Evolutionary conservation across 2,797 vertebrate genomes (phyloP).

Genomic region (Phrynocephalus forsythii): DNA sequence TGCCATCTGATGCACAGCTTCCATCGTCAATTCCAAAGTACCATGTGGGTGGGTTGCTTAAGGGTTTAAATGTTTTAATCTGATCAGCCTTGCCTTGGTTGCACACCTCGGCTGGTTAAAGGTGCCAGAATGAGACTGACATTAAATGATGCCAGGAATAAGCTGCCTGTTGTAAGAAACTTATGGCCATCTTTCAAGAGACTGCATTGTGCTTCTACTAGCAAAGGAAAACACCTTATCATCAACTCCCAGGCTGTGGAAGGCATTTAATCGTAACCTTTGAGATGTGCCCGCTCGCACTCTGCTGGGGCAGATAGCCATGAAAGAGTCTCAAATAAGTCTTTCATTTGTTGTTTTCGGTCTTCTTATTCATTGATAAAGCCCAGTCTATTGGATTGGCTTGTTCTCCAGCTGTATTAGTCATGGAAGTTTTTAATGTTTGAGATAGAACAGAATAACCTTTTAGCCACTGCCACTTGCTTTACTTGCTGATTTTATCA

Average conservation of each 20-base stretch:
- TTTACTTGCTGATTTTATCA: constrained; percentile 48
- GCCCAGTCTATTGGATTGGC: constrained; percentile 45
- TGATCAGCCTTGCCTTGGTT: constrained; percentile 1
- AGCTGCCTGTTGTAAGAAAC: constrained; percentile 36
- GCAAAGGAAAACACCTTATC: constrained; percentile 67
- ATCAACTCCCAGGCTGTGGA: constrained; percentile 67
- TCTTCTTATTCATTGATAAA: constrained; percentile 50
- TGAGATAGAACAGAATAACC: constrained; percentile 34
- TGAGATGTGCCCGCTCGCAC: constrained; percentile 51
- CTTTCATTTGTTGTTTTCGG: constrained; percentile 51
- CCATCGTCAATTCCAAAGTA: neutral
- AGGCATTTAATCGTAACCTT: constrained; percentile 65
- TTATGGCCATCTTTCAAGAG: constrained; percentile 58
- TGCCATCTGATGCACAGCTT: neutral
- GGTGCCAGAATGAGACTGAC: constrained; percentile 17
- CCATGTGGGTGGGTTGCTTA: neutral
- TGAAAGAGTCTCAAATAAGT: constrained; percentile 54
- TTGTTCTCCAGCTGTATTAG: constrained; percentile 42
- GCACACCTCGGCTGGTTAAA: neutral
- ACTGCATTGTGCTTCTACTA: constrained; percentile 57
- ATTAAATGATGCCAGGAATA: constrained; percentile 46
- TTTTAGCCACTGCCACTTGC: constrained; percentile 41
- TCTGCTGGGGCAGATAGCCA: constrained; percentile 55
- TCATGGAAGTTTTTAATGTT: constrained; percentile 23
- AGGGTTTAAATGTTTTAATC: constrained; percentile 16